These are phyloP conservation scores for Amphipyra tragopoginis DNA, from an alignment of 2,888 invertebrate species.

Conservation along the genomic window DNA sequence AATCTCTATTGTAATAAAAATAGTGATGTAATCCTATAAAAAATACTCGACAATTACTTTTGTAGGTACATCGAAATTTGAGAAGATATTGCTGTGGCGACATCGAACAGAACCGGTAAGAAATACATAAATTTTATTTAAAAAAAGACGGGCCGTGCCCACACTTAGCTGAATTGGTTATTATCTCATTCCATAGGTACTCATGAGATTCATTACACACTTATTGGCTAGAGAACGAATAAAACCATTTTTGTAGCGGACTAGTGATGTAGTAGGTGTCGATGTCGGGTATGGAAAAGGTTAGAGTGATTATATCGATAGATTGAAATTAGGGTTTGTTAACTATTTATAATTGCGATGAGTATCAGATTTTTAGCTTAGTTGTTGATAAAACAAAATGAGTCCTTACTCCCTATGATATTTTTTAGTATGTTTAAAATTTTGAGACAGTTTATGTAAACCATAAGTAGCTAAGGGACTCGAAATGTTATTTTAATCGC, in stretches of 20 bases:
- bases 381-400: no score
- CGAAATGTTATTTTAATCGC: no score
- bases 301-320: slow-evolving; percentile 12
- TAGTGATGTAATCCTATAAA: slow-evolving; percentile 58
- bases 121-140: slow-evolving; percentile 78
- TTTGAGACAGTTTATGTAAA: no score
- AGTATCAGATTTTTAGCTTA: no score
- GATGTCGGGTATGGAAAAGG: slow-evolving; percentile 40
- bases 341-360: background rate
- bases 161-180: slow-evolving; percentile 82
- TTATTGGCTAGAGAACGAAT: slow-evolving; percentile 85
- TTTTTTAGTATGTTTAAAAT: no score
- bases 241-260: slow-evolving; percentile 82
- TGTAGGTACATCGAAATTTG: slow-evolving; percentile 66
- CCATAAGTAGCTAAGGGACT: no score
- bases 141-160: slow-evolving; percentile 80
- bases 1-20: slow-evolving; percentile 50
- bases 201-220: slow-evolving; percentile 87
- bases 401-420: no score
- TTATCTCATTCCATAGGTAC: slow-evolving; percentile 85
- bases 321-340: background rate
- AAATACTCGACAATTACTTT: slow-evolving; percentile 59
- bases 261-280: slow-evolving; percentile 67
- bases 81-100: slow-evolving; percentile 73
- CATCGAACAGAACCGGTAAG: slow-evolving; percentile 83